Percentiles rank a stretch among this genome's conserved stretches.
phyloP scores from a whole-genome alignment of 2,797 vertebrate genomes.

The Chrysolophus pictus region DNA sequence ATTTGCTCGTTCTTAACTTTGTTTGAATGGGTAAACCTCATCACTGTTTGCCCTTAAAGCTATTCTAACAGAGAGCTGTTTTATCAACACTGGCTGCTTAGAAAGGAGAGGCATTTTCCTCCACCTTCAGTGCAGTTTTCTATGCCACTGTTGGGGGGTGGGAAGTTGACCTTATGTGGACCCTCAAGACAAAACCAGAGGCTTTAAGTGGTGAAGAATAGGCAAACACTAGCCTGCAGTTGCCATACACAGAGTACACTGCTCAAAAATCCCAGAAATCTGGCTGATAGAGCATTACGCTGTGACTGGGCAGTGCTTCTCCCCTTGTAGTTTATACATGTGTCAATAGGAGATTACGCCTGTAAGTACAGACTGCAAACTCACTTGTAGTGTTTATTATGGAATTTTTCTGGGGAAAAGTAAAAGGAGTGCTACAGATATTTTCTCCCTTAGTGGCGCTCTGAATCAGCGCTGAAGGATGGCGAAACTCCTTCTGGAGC shows the following conservation, averaged over 20 bases:
- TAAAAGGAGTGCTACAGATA: neutral
- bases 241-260: slow-evolving; percentile 72
- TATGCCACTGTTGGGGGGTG: slow-evolving; percentile 63
- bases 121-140: slow-evolving; percentile 59
- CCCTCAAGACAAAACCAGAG: slow-evolving; percentile 73
- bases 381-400: slow-evolving; percentile 43
- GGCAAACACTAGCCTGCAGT: slow-evolving; percentile 73
- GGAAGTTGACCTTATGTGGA: slow-evolving; percentile 72
- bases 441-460: neutral
- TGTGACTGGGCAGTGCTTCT: slow-evolving; percentile 42
- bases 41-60: slow-evolving; percentile 70
- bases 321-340: slow-evolving; percentile 56
- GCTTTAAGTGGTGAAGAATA: slow-evolving; percentile 65
- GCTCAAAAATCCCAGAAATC: slow-evolving; percentile 69
- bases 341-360: slow-evolving; percentile 65
- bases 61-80: slow-evolving; percentile 71
- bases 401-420: slow-evolving; percentile 3
- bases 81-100: slow-evolving; percentile 66
- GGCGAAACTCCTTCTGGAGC: neutral
- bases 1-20: slow-evolving; percentile 71
- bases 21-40: slow-evolving; percentile 70
- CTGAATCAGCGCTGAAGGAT: neutral
- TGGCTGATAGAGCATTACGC: slow-evolving; percentile 9
- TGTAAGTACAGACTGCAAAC: slow-evolving; percentile 52
- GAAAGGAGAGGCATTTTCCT: slow-evolving; percentile 61